A percentile compares a stretch with the other conserved stretches of the same genome.
Evolutionary conservation across 2,113 vertebrate genomes (phyloP).

Genomic region (Labeo catla): DNA sequence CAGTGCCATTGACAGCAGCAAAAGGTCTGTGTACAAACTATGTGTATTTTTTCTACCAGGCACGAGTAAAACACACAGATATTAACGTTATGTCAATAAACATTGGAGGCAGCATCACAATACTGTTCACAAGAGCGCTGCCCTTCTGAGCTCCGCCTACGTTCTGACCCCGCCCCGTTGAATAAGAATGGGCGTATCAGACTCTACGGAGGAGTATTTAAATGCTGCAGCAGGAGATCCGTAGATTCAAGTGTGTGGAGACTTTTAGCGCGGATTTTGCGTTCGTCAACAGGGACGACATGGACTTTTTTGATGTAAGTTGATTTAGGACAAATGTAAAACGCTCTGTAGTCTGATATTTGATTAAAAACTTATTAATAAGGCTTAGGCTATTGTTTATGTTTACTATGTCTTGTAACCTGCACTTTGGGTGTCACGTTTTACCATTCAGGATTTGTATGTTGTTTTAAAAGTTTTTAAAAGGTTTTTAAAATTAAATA

Average conservation of each 20-base stretch:
- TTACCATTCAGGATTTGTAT: not conserved
- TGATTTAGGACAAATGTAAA: not conserved
- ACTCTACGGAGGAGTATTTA: not conserved
- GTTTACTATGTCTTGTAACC: not conserved
- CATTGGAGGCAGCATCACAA: not conserved
- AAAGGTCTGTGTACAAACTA: not conserved
- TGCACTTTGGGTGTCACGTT: not conserved
- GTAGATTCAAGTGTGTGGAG: slow-evolving; percentile 1
- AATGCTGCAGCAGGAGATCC: not conserved
- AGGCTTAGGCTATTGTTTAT: not conserved
- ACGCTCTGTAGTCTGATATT: not conserved
- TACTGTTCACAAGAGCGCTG: not conserved
- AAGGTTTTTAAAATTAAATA: not conserved
- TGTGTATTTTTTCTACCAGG: not conserved
- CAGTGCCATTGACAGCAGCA: not conserved
- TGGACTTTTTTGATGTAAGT: slow-evolving; percentile 35
- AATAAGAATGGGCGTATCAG: not conserved
- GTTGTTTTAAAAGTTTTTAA: not conserved
- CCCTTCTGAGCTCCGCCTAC: not conserved
- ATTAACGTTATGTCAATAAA: not conserved
- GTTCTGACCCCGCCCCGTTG: not conserved
- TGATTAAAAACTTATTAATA: not conserved
- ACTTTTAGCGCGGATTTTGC: not conserved
- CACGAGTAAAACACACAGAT: not conserved
- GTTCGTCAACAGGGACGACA: not conserved